Evolutionary conservation across 2,888 invertebrate species (phyloP), one percentile per base, ranked within the genome.

Genomic region (Conistra vaccinii): DNA sequence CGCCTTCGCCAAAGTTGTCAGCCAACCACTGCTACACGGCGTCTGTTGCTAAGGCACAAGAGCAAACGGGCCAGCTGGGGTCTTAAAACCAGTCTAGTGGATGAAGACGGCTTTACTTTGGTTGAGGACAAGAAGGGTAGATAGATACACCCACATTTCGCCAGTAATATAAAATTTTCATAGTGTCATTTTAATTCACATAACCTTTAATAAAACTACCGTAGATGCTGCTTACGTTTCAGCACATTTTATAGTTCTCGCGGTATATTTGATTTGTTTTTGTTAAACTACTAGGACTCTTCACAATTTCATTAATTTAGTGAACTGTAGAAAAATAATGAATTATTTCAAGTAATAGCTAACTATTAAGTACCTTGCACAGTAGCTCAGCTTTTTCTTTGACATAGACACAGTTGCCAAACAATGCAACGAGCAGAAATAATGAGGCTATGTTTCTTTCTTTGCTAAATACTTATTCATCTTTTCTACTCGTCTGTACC

Each of bases 361-460:
- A 2, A 42, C 14, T 32, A 35, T 6, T n/a, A 42, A 5, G 62
- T 62, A 39, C 69, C 53, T 29, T 29, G 14, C n/a, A 10, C 5
- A 55, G 45, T 1, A 51, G 20, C 20, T 57, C 23, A 32, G 42
- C 32, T 35, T 26, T 67, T 66, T 23, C 51, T 58, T 42, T 76
- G 48, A 48, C 10, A 35, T 26, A 45, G 35, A 55, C 42, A 20
- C 32, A 32, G 26, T 69, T 17, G 6, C 26, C 7, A 14, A 45
- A 76, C 53, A 61, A 53, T 55, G 17, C 29, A 3, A 39, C 45
- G 17, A 62, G 26, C 9, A 69, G 62, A 55, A 69, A 78, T 78
- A 76, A 78, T 62, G 60, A 61, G 45, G 45, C 29, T 35, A n/a
- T 66, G 10, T 48, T 68, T 45, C 1, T 45, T 1, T 23, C 17